Percentiles rank a stretch among this genome's conserved stretches.
Evolutionary conservation across 2,888 invertebrate genomes (phyloP).

Genomic region (Eupithecia subumbrata): DNA sequence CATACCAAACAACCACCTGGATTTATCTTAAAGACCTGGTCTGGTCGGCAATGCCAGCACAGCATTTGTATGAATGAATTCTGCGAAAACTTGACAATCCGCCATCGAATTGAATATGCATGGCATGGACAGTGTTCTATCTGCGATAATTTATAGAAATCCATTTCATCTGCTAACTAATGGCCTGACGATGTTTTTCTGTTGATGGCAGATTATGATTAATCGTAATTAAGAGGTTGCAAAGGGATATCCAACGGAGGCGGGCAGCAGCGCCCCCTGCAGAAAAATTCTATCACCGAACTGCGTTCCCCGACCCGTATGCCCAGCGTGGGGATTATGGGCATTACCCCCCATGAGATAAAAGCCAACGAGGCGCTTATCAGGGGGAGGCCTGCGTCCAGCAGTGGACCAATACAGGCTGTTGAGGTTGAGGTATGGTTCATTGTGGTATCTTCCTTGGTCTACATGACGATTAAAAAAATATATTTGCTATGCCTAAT

Average conservation of each 20-base stretch:
- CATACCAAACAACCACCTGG: not conserved
- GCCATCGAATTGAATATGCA: slow-evolving; percentile 16
- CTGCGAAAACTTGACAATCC: not conserved
- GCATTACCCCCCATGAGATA: no score
- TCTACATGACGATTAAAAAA: not conserved
- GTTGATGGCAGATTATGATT: not conserved
- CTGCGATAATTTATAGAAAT: not conserved
- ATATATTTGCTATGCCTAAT: not conserved
- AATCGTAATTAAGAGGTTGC: not conserved
- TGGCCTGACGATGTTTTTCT: not conserved
- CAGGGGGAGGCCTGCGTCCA: no score
- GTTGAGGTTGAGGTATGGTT: not conserved
- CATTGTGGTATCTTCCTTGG: not conserved
- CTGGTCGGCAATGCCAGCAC: not conserved
- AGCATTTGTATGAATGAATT: not conserved
- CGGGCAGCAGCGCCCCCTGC: no score
- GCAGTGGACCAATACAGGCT: no score
- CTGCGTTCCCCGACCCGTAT: no score
- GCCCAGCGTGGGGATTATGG: no score
- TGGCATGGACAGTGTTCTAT: not conserved
- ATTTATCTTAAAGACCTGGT: no score
- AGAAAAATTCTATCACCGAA: no score
- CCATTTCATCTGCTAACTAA: not conserved
- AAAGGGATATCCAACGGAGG: not conserved
- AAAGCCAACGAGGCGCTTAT: no score